Evolutionary conservation across 2,113 vertebrate species (phyloP), one percentile per base, ranked within the genome.

Genomic region (Phylloscopus trochilus): DNA sequence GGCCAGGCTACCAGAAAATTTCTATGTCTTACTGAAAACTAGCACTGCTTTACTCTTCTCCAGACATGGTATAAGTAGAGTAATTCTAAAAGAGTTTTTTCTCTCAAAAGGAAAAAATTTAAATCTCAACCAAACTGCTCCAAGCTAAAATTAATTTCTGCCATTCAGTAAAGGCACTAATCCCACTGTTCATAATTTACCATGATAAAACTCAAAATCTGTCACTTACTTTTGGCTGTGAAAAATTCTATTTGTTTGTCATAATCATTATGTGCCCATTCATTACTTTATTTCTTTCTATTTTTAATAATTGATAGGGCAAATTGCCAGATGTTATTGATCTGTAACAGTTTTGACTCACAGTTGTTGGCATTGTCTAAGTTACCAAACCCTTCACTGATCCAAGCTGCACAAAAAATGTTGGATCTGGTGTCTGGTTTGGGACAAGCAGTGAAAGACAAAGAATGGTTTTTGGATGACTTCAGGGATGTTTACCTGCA

Each of bases 131-230:
- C 37, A 83, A 68, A 72, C 23, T 33, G 0, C 10, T 46, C 8
- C 20, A 68, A 63, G 33, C 17, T 68, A 35, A 91, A 89, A 67
- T 27, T n/a, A 67, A 28, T 79, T 33, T 70, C 47, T 75, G 8
- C 18, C 20, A 35, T 8, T 72, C 37, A 73, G 12, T 39, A 64
- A 68, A 72, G 4, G 24, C 10, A 39, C 4, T 26, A 55, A 86
- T 72, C 4, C 7, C 18, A 22, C 4, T 49, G 6, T 52, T 81
- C 43, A 37, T 66, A 0, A 0, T 15, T 46, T 64, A 33, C 7
- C 15, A 15, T 2, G 7, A 55, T 17, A 69, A 55, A 83, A 13
- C 6, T 69, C 18, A 73, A 84, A 81, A 81, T 43, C 41, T 69
- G 35, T 10, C 9, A 47, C 6, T 5, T 76, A 46, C 33, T 74